Percentiles rank a stretch among this genome's conserved stretches.
These are phyloP conservation scores for Mesocentrotus franciscanus DNA, from an alignment of 53 echinoderm and acorn worm genomes.

Conservation along the genomic window DNA sequence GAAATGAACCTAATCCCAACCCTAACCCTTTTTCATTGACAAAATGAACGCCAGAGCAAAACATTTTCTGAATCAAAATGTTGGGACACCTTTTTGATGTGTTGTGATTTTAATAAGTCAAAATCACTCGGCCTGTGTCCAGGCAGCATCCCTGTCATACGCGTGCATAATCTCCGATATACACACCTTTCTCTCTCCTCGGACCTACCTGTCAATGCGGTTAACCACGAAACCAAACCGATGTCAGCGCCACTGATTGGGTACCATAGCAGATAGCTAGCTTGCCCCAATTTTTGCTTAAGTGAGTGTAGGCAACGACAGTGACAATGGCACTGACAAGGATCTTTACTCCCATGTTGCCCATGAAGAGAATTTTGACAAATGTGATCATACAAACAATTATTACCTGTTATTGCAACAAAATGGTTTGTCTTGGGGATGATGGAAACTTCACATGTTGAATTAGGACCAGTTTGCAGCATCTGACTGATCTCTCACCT, in stretches of 20 bases:
- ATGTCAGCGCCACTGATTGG: neutral
- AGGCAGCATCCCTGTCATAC: neutral
- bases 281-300: neutral
- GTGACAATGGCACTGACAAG: neutral
- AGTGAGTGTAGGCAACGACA: neutral
- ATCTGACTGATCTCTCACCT: too few species aligned
- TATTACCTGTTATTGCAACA: too few species aligned
- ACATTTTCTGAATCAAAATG: too few species aligned
- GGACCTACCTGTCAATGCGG: slow-evolving; percentile 2
- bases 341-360: neutral
- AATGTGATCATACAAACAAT: neutral
- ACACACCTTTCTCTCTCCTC: neutral
- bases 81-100: too few species aligned
- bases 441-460: too few species aligned
- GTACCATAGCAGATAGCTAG: neutral
- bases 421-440: too few species aligned
- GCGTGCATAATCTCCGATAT: neutral
- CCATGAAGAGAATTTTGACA: neutral
- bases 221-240: neutral
- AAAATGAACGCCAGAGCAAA: too few species aligned
- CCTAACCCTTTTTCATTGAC: too few species aligned
- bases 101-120: neutral
- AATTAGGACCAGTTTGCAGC: too few species aligned
- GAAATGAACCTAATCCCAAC: too few species aligned
- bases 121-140: neutral